These are phyloP conservation scores for Trachelus troglodyta DNA, from an alignment of 2,888 invertebrate species.

Conservation along the genomic window DNA sequence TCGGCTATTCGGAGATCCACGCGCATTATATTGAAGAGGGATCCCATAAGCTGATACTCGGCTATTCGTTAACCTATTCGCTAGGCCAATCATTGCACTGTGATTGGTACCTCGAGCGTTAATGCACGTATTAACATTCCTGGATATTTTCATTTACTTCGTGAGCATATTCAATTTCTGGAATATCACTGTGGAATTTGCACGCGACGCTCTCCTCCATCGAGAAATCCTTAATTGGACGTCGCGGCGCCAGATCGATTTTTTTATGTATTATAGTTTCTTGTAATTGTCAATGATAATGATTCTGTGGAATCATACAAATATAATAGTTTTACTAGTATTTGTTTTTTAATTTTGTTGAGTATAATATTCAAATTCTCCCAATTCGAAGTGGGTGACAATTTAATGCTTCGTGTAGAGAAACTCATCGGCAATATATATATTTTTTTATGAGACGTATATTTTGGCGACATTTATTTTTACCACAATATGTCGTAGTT, in stretches of 20 bases:
- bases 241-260: neutral
- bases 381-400: conserved; percentile 27
- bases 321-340: conserved; percentile 2
- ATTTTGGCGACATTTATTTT: conserved; percentile 35
- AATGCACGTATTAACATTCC: neutral
- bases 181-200: neutral
- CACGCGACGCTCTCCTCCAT: neutral
- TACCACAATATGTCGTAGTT: conserved; percentile 14
- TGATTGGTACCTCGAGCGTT: neutral
- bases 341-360: conserved; percentile 32
- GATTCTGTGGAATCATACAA: neutral
- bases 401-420: conserved; percentile 28
- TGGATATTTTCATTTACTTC: neutral
- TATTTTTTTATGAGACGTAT: conserved; percentile 24
- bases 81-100: neutral
- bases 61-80: neutral
- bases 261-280: neutral
- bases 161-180: neutral
- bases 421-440: conserved; percentile 30
- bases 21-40: neutral
- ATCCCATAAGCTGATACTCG: neutral
- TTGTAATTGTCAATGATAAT: neutral
- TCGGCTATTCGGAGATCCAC: conserved; percentile 29
- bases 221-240: neutral
- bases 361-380: conserved; percentile 47